Evolutionary conservation across 2,888 invertebrate genomes (phyloP), one percentile per base, ranked within the genome.

Genomic region (Zhuqinia jingwanae): DNA sequence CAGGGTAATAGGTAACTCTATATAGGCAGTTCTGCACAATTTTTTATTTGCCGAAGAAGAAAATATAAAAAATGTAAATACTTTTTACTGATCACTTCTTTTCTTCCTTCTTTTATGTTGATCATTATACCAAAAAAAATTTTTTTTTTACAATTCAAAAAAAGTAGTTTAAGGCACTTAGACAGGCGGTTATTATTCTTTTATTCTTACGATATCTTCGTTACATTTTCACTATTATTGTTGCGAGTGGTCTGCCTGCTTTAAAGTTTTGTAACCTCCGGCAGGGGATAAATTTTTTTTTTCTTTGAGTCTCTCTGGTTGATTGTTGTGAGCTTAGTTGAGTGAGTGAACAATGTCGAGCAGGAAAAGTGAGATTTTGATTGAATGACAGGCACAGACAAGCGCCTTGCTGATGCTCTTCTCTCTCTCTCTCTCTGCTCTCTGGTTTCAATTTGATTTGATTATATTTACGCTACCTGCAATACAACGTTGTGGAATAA

Each of bases 351-450:
- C 20, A 68, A 56, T 81, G 70, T 73, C 36, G 82, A 63, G 82
- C 60, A 82, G 75, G 47, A 82, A 81, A 82, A 82, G 82, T 82
- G 82, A 82, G 82, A 82, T 75, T 82, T 82, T 82, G 82, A 82
- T 82, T 82, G 82, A 82, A 53, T 82, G 82, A 82, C 82, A 82
- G 73, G 10, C 45, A 42, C 60, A 82, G 82, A 68, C 68, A 63
- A 75, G 82, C 60, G 22, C 22, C 70, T 65, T 36, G 2, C 22
- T 68, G 42, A 36, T 30, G 27, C 20, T 45, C 45, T 65, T 63
- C 30, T 63, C 60, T 47, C 13, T 68, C 20, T 68, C 20, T 20
- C 17, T 68, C 1, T 68, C 17, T 68, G 8, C 15, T 15, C 22
- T 63, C 36, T 77, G 42, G 36, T 36, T 36, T 36, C 36, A 36